Evolutionary conservation across 2,113 vertebrate species (phyloP).

Genomic region (Xyrauchen texanus): DNA sequence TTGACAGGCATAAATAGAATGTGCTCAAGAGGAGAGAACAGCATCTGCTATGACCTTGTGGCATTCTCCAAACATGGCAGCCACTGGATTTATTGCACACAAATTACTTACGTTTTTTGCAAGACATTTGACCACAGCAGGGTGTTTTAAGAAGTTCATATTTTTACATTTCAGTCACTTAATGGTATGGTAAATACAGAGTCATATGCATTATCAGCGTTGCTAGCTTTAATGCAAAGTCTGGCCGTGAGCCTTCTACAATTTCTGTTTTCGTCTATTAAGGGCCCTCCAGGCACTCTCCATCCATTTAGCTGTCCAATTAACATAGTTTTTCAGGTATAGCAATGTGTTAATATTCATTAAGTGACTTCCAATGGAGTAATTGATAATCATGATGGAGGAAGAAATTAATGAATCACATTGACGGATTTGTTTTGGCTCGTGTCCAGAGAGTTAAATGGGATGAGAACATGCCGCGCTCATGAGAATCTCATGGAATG

Average conservation of each 20-base stretch:
- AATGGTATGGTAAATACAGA: not conserved
- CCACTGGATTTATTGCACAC: slow-evolving; percentile 30
- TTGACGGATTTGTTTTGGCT: not conserved
- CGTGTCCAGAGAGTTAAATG: not conserved
- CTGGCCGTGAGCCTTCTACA: not conserved
- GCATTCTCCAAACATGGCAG: slow-evolving; percentile 34
- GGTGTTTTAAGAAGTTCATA: slow-evolving; percentile 12
- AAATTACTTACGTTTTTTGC: slow-evolving; percentile 10
- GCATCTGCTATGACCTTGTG: slow-evolving; percentile 44
- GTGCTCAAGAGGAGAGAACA: slow-evolving; percentile 1
- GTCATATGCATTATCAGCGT: slow-evolving; percentile 14
- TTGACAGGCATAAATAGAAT: slow-evolving; percentile 32
- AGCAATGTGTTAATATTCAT: slow-evolving; percentile 19
- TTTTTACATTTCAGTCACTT: slow-evolving; percentile 18
- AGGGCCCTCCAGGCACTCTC: not conserved
- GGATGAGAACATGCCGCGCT: not conserved
- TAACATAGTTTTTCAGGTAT: not conserved
- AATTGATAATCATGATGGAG: not conserved
- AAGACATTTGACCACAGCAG: slow-evolving; percentile 1
- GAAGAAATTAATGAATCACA: not conserved
- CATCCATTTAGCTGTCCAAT: slow-evolving; percentile 3
- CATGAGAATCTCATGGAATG: slow-evolving; percentile 15
- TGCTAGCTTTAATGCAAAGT: slow-evolving; percentile 10
- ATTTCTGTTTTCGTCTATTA: slow-evolving; percentile 18
- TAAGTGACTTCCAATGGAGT: slow-evolving; percentile 10